These are phyloP conservation scores for Odocoileus virginianus DNA, from an alignment of 2,113 vertebrate genomes.

Conservation along the genomic window DNA sequence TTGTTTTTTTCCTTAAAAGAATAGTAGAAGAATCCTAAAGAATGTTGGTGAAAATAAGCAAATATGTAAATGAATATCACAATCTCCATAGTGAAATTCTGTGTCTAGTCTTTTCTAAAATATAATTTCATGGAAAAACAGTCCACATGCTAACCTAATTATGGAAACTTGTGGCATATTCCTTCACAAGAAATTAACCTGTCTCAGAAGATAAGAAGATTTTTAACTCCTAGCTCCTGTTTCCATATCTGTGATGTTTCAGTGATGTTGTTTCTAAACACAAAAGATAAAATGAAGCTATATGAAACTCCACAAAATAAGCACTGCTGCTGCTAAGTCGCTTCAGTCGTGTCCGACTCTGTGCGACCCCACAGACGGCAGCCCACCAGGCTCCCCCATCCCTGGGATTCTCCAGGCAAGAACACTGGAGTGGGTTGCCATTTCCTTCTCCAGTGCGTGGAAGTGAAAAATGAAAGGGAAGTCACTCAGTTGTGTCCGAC, in stretches of 20 bases:
- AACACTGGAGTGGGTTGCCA: no score
- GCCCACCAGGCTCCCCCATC: no score
- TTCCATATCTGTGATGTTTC: conserved; percentile 48
- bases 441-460: no score
- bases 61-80: not conserved
- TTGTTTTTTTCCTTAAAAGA: not conserved
- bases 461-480: no score
- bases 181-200: conserved; percentile 8
- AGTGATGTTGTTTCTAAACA: conserved; percentile 26
- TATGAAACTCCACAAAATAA: conserved; percentile 22
- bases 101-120: not conserved
- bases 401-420: no score
- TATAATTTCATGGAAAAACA: not conserved
- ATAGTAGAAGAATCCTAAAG: not conserved
- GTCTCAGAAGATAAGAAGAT: not conserved
- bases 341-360: no score
- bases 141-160: not conserved
- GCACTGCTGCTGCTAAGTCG: no score
- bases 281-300: conserved; percentile 51
- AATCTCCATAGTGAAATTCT: not conserved
- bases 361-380: no score
- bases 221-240: conserved; percentile 26
- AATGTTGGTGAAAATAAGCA: not conserved
- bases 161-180: not conserved
- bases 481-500: no score